Base-by-base conservation (phyloP, 2,888 invertebrate genomes). In the Caenorhabditis japonica region DNA sequence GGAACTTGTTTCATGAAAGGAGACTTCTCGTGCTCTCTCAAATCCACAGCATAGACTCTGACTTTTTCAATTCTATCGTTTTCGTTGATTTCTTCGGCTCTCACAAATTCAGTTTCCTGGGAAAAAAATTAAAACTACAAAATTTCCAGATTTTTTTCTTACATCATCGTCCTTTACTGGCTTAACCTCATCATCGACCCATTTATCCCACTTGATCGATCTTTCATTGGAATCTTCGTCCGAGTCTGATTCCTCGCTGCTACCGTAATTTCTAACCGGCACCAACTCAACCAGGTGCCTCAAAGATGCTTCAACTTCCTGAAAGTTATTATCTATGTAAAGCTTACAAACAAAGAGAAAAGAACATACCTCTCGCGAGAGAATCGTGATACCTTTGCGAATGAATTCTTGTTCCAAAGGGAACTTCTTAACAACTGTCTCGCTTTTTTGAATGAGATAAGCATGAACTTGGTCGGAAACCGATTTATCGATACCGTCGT, bases 151-250 rank as follows among this genome's bases (percentile, higher is more conserved):
- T n/a, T n/a, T n/a, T n/a, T n/a, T n/a, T n/a, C n/a, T n/a, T n/a
- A n/a, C n/a, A n/a, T n/a, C n/a, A 15, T 17, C 10, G 13, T 7
- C 41, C 30, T 19, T 60, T 21, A 61, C 39, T 23, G 53, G 58
- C 12, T 58, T 73, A 10, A 66, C 51, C 13, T 56, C 8, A 25
- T 73, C 73, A 19, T 73, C 72, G 15, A 72, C 52, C 71, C 71
- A 71, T 3, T 53, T 64, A 46, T 68, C 56, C 68, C 66, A 73
- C 13, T 53, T 41, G 41, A 71, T 51, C 1, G 19, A 17, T 43
- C 56, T 49, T 1, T 51, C 56, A 17, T 46, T 55, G 0, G 46
- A 38, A 0, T 53, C 53, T 27, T 64, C 62, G 0, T 44, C 39
- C 0, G 62, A 64, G 7, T 38, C 38, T 25, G 15, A 25, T 1